phyloP scores from a whole-genome alignment of 2,888 invertebrate genomes.

The Nomada fabriciana region DNA sequence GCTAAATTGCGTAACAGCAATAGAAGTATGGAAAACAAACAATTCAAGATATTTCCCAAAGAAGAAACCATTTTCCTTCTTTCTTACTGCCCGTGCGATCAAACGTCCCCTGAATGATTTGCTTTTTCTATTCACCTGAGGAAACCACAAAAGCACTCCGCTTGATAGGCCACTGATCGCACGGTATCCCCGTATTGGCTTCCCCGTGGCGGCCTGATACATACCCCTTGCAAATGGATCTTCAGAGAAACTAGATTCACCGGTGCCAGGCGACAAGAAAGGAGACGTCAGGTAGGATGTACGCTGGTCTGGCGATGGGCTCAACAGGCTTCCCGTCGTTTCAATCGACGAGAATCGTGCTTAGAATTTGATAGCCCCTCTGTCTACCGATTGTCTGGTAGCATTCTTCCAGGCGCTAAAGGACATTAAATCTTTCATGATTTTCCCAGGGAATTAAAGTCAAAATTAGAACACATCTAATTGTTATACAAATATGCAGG shows the following conservation, averaged over 20 bases:
- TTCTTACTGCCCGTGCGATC: slow-evolving; percentile 12
- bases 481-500: neutral
- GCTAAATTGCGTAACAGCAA: neutral
- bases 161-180: slow-evolving; percentile 55
- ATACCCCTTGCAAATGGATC: slow-evolving; percentile 49
- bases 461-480: neutral
- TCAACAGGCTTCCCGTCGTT: slow-evolving; percentile 21
- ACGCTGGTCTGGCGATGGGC: slow-evolving; percentile 1
- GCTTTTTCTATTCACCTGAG: slow-evolving; percentile 31
- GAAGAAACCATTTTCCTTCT: neutral
- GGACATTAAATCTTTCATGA: neutral
- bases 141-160: slow-evolving; percentile 57
- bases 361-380: slow-evolving; percentile 9
- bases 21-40: slow-evolving; percentile 28
- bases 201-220: slow-evolving; percentile 25
- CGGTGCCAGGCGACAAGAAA: slow-evolving; percentile 21
- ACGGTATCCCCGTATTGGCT: slow-evolving; percentile 40
- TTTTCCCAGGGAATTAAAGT: neutral
- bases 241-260: slow-evolving; percentile 32
- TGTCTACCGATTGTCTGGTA: neutral
- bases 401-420: neutral
- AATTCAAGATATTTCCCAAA: slow-evolving; percentile 26
- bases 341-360: slow-evolving; percentile 16
- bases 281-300: slow-evolving; percentile 22
- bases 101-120: slow-evolving; percentile 41